These are phyloP conservation scores for Macaria notata DNA, from an alignment of 2,888 invertebrate species.

Conservation along the genomic window DNA sequence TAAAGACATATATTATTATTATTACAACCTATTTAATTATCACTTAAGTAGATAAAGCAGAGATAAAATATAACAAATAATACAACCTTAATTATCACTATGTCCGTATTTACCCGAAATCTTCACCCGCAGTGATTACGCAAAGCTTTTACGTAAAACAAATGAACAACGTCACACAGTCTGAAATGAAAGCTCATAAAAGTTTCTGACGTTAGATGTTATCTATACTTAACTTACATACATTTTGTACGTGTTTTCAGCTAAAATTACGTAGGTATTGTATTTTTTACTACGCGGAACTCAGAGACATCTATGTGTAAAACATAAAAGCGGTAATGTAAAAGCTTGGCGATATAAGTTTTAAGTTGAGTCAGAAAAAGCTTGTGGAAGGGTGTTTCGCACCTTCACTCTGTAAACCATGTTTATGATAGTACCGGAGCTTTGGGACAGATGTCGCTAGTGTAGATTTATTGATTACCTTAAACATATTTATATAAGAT, in stretches of 20 bases:
- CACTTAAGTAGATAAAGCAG: no score
- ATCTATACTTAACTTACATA: background rate
- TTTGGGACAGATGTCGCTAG: slow-evolving; percentile 21
- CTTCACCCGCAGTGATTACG: slow-evolving; percentile 34
- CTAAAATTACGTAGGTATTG: no score
- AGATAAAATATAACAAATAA: no score
- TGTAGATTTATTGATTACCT: slow-evolving; percentile 23
- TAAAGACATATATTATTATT: no score
- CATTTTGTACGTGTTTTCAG: no score
- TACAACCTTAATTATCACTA: no score
- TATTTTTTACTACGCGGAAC: no score
- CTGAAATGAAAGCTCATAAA: slow-evolving; percentile 45
- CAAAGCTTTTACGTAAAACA: slow-evolving; percentile 43
- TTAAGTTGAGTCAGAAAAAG: no score
- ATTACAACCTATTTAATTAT: no score
- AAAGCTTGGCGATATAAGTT: background rate
- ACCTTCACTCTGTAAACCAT: no score
- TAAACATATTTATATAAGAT: background rate
- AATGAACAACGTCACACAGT: slow-evolving; percentile 42
- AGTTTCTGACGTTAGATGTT: slow-evolving; percentile 11
- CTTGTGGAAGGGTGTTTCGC: no score
- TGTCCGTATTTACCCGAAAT: background rate
- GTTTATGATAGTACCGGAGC: background rate
- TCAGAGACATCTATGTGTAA: slow-evolving; percentile 2
- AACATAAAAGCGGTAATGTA: background rate